Conservation (phyloP, 1,140 invertebrate genomes). For the Asbolus verrucosus region DNA sequence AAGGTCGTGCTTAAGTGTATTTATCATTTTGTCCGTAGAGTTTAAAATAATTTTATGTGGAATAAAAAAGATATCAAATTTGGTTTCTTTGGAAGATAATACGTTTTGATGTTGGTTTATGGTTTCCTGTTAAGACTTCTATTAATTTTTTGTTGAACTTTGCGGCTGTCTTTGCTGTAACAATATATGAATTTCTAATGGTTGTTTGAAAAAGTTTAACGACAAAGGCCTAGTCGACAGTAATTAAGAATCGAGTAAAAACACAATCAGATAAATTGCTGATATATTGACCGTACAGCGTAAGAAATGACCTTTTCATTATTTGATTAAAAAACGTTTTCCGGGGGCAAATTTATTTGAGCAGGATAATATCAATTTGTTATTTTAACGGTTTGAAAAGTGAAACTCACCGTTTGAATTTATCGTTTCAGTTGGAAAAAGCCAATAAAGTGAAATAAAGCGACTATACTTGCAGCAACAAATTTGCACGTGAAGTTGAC, state of each 20-base stretch:
- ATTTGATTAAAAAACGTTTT: slow-evolving; percentile 17
- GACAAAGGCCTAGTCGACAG: slow-evolving; percentile 9
- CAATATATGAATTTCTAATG: slow-evolving; percentile 31
- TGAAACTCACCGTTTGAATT: slow-evolving; percentile 24
- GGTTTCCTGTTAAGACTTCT: slow-evolving; percentile 28
- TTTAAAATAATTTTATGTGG: slow-evolving; percentile 14
- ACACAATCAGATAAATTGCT: neutral
- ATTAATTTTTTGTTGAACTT: slow-evolving; percentile 20
- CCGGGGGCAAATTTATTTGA: neutral
- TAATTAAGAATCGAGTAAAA: slow-evolving; percentile 23
- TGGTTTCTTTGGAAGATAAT: slow-evolving; percentile 34
- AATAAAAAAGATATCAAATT: slow-evolving; percentile 35
- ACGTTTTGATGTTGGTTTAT: slow-evolving; percentile 26
- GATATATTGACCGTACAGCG: slow-evolving; percentile 19
- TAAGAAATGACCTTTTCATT: slow-evolving; percentile 26
- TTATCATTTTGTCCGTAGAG: slow-evolving; percentile 23
- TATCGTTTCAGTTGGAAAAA: slow-evolving; percentile 27
- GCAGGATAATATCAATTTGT: neutral
- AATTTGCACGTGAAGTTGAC: slow-evolving; percentile 38
- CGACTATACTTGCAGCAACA: slow-evolving; percentile 35
- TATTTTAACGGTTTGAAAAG: slow-evolving; percentile 27
- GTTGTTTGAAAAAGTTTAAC: neutral
- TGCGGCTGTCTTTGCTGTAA: neutral
- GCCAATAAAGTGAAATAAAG: slow-evolving; percentile 33
- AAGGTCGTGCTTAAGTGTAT: neutral